Base-by-base conservation (phyloP, 2,888 invertebrate species). In the Leptinotarsa haldemani region DNA sequence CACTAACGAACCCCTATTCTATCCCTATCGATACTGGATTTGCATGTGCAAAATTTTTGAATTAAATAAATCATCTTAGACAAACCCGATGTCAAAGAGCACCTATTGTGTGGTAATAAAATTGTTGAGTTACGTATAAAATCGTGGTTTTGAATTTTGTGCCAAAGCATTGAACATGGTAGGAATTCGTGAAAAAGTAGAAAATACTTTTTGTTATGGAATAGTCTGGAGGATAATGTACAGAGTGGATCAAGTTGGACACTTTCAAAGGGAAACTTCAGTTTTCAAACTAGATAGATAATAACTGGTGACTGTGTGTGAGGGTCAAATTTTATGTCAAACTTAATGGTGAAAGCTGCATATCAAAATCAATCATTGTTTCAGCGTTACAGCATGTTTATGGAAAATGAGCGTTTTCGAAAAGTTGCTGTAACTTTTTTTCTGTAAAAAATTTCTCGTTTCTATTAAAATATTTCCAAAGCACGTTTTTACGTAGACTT, bases 81-180 rank as follows among this genome's bases (percentile, higher is more conserved):
- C 63, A 22, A 47, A 46, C 52, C 13, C 13, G 25, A 61, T 69
- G 73, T 73, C 73, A 73, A 73, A 73, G 73, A 65, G 73, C 73
- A 73, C 1, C 58, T 50, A 65, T 69, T 73, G 73, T 73, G 68
- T 73, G 73, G 64, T 30, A 61, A 61, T 65, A 72, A 69, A 48
- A 25, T 53, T 30, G 18, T 18, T 47, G 5, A 65, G 25, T 46
- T 65, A 47, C 25, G 25, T 66, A 50, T 48, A 66, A 66, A 48
- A 66, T 20, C 52, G 47, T 66, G 66, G 52, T 66, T 25, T 52
- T 30, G 50, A 18, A 16, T 16, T 66, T 50, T 66, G 40, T 16
- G 9, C 40, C n/a, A 61, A 40, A 61, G 15, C 61, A 30, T 61
- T 13, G 22, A 15, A 9, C 20, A 18, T 56, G 25, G 22, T 22